Conservation (phyloP, 2,888 invertebrate genomes). For the Oasisia sp. region DNA sequence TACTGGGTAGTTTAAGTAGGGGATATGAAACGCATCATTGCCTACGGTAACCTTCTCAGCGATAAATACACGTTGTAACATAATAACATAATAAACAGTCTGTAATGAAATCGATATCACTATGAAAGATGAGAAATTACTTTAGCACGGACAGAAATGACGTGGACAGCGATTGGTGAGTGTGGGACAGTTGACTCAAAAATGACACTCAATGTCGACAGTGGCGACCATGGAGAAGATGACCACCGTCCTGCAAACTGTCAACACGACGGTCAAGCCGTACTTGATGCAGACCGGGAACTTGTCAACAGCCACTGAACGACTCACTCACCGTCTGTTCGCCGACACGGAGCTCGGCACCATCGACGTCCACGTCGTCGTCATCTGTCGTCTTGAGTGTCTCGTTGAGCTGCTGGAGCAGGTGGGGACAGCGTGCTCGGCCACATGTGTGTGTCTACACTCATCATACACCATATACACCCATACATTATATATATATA, state of each 20-base stretch:
- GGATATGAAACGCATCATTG: too few species aligned
- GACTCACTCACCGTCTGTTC: not conserved
- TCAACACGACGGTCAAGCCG: constrained; percentile 9
- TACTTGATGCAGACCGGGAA: not conserved
- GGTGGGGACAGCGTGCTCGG: not conserved
- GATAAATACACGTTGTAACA: too few species aligned
- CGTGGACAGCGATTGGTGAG: not conserved
- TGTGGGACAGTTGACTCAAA: not conserved
- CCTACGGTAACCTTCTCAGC: too few species aligned
- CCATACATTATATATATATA: too few species aligned
- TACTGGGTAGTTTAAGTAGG: too few species aligned
- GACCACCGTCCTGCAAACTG: not conserved
- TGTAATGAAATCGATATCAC: not conserved
- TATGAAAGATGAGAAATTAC: not conserved
- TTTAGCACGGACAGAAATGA: not conserved
- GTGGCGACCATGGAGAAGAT: constrained; percentile 1
- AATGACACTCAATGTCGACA: not conserved
- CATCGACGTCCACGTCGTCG: not conserved
- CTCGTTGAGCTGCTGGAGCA: not conserved
- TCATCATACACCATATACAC: not conserved
- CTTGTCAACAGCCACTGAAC: not conserved
- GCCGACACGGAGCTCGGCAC: not conserved
- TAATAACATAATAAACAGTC: not conserved
- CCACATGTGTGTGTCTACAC: not conserved
- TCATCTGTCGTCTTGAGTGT: constrained; percentile 4